Conservation (phyloP, 2,113 vertebrate genomes). For the Sciurus niger region DNA sequence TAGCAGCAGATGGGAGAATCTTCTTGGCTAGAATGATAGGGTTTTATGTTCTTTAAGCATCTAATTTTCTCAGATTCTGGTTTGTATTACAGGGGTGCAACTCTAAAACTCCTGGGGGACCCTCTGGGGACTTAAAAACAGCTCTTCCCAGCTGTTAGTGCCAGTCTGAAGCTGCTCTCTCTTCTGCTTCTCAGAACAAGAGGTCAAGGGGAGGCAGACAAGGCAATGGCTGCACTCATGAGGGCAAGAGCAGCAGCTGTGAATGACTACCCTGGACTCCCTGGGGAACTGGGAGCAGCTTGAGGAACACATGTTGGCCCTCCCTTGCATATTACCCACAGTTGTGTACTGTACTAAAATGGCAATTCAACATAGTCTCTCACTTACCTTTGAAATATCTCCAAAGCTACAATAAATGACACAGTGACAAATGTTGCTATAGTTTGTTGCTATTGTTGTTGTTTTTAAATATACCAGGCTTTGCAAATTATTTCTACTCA, state of each 20-base stretch:
- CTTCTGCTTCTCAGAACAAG: conserved; percentile 73
- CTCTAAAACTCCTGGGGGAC: conserved; percentile 78
- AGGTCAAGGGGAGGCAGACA: conserved; percentile 81
- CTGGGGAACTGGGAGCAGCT: conserved; percentile 77
- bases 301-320: conserved; percentile 81
- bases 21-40: conserved; percentile 74
- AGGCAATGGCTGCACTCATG: conserved; percentile 62
- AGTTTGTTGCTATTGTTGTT: background rate
- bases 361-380: conserved; percentile 17
- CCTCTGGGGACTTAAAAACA: conserved; percentile 73
- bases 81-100: conserved; percentile 83
- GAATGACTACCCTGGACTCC: conserved; percentile 64
- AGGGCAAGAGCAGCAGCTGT: conserved; percentile 80
- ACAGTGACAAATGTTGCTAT: background rate
- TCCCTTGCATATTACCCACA: conserved; percentile 67
- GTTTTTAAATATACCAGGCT: conserved; percentile 31
- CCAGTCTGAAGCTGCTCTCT: conserved; percentile 71
- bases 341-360: conserved; percentile 56
- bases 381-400: conserved; percentile 64
- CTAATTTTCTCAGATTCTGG: conserved; percentile 82
- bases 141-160: conserved; percentile 82
- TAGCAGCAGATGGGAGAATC: conserved; percentile 79
- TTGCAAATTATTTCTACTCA: conserved; percentile 13
- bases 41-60: conserved; percentile 83
- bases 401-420: conserved; percentile 20